Conservation (phyloP, 2,888 invertebrate species). For the Andrena hattorfiana region DNA sequence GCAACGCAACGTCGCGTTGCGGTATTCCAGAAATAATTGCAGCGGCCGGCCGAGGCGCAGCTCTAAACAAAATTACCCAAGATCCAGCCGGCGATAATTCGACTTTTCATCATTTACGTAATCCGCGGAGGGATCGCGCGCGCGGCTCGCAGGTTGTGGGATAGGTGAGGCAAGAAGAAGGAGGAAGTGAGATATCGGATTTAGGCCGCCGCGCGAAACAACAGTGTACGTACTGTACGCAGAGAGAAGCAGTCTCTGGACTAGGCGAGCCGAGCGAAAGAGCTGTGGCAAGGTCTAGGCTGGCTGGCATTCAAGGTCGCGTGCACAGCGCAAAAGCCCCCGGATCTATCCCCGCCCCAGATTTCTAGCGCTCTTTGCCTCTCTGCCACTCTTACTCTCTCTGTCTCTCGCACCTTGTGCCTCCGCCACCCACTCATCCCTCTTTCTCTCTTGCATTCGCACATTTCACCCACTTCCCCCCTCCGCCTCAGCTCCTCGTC, state of each 20-base stretch:
- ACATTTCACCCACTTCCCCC: conserved; percentile 18
- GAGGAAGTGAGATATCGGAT: conserved; percentile 57
- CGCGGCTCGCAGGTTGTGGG: conserved; percentile 5
- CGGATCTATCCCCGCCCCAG: conserved; percentile 75
- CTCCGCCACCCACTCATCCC: conserved; percentile 25
- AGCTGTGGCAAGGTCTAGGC: conserved; percentile 82
- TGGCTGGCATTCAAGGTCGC: conserved; percentile 82
- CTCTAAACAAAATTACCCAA: conserved; percentile 26
- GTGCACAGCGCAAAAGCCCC: conserved; percentile 76
- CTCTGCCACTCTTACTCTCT: conserved; percentile 29
- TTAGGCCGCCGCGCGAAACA: conserved; percentile 65
- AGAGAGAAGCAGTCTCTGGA: conserved; percentile 61
- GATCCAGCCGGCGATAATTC: conserved; percentile 45
- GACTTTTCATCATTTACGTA: conserved; percentile 62
- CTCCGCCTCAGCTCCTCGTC: conserved; percentile 31
- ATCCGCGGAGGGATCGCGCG: conserved; percentile 35
- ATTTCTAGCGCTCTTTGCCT: conserved; percentile 73
- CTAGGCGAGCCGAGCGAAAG: conserved; percentile 72
- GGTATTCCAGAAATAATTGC: conserved; percentile 24
- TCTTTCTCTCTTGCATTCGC: conserved; percentile 28
- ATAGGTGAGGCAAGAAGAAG: conserved; percentile 37
- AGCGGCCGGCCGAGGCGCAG: not conserved
- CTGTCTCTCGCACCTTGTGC: conserved; percentile 1
- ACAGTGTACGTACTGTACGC: conserved; percentile 40
- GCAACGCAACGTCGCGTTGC: not conserved